Percentiles rank a stretch among this genome's conserved stretches.
Conservation (phyloP, 2,888 invertebrate species). For the Philonicus albiceps region DNA sequence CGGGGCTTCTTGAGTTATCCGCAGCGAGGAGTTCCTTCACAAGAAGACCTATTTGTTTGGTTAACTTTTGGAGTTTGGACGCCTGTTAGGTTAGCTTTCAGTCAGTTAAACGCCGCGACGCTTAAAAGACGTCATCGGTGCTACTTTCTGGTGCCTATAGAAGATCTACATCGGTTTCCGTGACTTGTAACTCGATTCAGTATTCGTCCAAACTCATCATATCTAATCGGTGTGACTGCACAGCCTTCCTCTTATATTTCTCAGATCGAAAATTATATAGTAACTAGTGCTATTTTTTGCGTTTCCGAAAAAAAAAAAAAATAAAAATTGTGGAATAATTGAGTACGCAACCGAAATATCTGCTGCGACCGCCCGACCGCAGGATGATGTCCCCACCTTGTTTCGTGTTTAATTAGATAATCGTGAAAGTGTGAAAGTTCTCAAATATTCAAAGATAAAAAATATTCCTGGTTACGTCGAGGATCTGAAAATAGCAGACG, state of each 20-base stretch:
- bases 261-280: neutral
- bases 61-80: slow-evolving; percentile 19
- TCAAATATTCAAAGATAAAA: neutral
- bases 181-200: neutral
- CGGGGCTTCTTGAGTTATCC: neutral
- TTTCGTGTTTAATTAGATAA: slow-evolving; percentile 26
- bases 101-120: slow-evolving; percentile 46
- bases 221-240: neutral
- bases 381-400: neutral
- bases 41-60: slow-evolving; percentile 15
- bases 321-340: neutral
- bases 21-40: neutral
- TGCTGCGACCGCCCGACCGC: neutral
- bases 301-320: neutral
- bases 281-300: neutral
- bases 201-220: slow-evolving; percentile 30
- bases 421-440: slow-evolving; percentile 17
- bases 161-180: slow-evolving; percentile 29
- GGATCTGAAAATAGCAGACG: slow-evolving; percentile 39
- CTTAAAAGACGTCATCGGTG: slow-evolving; percentile 42
- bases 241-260: neutral
- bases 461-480: slow-evolving; percentile 28
- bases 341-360: neutral
- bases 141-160: slow-evolving; percentile 12
- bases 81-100: slow-evolving; percentile 34